phyloP scores from a whole-genome alignment of 2,888 invertebrate genomes.

The Ichneumon xanthorius region DNA sequence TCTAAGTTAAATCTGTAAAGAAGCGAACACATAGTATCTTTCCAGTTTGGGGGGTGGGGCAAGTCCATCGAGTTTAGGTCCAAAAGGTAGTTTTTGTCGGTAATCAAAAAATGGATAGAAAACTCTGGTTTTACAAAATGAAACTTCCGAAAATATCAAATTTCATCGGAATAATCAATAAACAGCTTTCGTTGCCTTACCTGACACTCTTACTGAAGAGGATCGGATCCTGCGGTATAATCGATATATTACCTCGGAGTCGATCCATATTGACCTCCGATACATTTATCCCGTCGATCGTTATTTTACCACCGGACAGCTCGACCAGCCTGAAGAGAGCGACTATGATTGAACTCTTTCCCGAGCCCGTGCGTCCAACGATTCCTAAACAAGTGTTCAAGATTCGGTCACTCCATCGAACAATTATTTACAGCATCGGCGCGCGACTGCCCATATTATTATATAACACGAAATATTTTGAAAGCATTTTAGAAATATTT shows the following conservation, averaged over 20 bases:
- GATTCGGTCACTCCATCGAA: neutral
- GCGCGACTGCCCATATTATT: no score
- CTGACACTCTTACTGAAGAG: slow-evolving; percentile 87
- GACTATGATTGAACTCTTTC: slow-evolving; percentile 87
- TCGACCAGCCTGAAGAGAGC: slow-evolving; percentile 88
- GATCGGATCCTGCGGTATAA: slow-evolving; percentile 88
- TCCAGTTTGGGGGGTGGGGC: no score
- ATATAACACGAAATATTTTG: no score
- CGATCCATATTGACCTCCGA: slow-evolving; percentile 79
- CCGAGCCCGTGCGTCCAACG: slow-evolving; percentile 85
- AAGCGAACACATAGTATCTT: neutral
- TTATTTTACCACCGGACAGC: slow-evolving; percentile 85
- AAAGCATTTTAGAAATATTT: no score
- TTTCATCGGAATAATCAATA: no score
- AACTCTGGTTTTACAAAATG: no score
- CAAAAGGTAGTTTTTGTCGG: no score
- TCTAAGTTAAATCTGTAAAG: slow-evolving; percentile 85
- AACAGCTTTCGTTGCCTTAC: slow-evolving; percentile 75
- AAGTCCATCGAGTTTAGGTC: no score
- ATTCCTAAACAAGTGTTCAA: slow-evolving; percentile 80
- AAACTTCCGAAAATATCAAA: no score
- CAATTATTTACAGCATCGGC: neutral
- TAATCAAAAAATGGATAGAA: no score
- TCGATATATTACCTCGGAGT: slow-evolving; percentile 85
- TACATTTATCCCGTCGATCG: slow-evolving; percentile 86